phyloP scores from a whole-genome alignment of 2,797 vertebrate genomes.

The Artibeus lituratus region DNA sequence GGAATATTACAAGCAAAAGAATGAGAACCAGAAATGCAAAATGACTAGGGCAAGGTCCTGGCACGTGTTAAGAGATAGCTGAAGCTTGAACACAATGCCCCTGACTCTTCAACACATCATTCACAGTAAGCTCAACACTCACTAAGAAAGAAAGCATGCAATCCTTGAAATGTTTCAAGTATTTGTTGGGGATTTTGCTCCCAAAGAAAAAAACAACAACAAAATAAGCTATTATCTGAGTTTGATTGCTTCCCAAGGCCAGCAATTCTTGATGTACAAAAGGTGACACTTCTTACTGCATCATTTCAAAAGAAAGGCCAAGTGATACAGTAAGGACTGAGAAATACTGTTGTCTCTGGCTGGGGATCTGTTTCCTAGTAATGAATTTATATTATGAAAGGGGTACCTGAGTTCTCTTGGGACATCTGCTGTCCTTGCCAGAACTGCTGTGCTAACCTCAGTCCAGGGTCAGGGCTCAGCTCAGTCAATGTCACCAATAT shows the following conservation, averaged over 20 bases:
- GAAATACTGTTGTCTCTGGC: neutral
- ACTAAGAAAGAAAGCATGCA: neutral
- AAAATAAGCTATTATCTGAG: neutral
- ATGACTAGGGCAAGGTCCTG: neutral
- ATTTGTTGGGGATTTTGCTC: neutral
- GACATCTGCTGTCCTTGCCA: neutral
- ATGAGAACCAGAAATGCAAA: neutral
- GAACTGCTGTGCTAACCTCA: neutral
- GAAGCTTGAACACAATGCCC: neutral
- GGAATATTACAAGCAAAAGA: neutral
- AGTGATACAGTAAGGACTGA: neutral
- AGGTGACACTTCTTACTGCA: neutral
- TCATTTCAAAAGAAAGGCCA: neutral
- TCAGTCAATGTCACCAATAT: neutral
- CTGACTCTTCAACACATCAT: neutral
- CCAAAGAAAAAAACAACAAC: neutral
- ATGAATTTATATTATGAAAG: neutral
- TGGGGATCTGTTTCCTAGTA: neutral
- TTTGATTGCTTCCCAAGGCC: neutral
- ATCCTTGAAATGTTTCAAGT: neutral
- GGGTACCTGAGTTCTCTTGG: neutral
- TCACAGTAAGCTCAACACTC: neutral
- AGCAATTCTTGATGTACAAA: neutral
- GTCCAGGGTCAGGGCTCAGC: neutral
- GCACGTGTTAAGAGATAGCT: neutral